phyloP scores from a whole-genome alignment of 2,113 vertebrate species.

The Salvator merianae region DNA sequence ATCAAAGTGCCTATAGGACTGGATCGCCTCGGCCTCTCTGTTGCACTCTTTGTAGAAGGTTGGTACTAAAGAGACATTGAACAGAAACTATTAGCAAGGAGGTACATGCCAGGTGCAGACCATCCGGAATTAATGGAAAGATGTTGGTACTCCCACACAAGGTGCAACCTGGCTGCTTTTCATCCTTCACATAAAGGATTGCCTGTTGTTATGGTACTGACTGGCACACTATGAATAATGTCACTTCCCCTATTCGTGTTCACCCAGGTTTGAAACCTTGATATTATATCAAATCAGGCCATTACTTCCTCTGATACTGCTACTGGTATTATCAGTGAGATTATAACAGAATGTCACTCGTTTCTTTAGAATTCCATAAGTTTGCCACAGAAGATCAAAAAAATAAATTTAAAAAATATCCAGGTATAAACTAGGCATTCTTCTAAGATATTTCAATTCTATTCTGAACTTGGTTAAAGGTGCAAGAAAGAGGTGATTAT shows the following conservation, averaged over 20 bases:
- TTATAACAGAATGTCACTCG: background rate
- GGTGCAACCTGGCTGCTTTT: background rate
- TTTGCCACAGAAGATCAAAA: background rate
- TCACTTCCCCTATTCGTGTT: slow-evolving; percentile 10
- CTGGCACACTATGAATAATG: background rate
- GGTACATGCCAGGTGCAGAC: no score
- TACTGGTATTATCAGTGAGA: background rate
- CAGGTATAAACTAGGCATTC: background rate
- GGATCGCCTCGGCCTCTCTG: slow-evolving; percentile 80
- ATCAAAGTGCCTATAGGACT: slow-evolving; percentile 74
- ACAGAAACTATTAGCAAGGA: no score
- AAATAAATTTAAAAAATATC: no score
- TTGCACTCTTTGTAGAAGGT: slow-evolving; percentile 92
- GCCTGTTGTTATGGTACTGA: rapidly evolving
- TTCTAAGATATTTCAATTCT: background rate
- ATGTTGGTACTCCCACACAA: background rate
- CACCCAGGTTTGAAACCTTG: rapidly evolving
- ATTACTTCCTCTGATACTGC: background rate
- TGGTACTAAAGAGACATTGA: background rate
- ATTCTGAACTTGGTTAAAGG: background rate
- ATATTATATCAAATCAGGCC: background rate
- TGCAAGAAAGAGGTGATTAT: no score
- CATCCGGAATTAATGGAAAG: background rate
- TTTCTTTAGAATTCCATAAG: background rate
- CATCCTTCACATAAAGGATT: background rate